phyloP scores from a whole-genome alignment of 2,888 invertebrate species.

The Cremastinae sp. region DNA sequence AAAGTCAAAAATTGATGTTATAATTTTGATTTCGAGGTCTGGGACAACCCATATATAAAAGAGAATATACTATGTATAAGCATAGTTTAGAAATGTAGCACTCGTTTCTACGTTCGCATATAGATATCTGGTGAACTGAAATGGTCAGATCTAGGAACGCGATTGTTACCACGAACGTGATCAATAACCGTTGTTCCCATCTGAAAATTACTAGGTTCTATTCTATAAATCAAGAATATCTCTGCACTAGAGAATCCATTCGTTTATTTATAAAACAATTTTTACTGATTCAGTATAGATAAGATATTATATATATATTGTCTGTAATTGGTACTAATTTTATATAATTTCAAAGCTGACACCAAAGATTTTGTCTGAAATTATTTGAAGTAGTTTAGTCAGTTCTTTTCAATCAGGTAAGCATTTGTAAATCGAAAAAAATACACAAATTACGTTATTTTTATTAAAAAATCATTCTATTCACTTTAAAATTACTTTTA shows the following conservation, averaged over 20 bases:
- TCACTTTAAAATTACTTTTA: too few relatives aligned
- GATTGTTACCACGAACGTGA: conserved; percentile 55
- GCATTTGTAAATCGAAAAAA: too few relatives aligned
- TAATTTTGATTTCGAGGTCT: neutral
- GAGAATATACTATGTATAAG: neutral
- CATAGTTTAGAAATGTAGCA: conserved; percentile 2
- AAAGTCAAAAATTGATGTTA: neutral
- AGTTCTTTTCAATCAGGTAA: too few relatives aligned
- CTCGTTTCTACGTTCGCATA: conserved; percentile 3
- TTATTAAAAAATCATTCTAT: too few relatives aligned
- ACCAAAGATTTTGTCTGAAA: too few relatives aligned
- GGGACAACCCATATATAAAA: neutral
- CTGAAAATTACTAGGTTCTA: conserved; percentile 39
- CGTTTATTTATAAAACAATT: conserved; percentile 8
- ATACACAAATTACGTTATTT: too few relatives aligned
- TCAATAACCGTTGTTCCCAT: conserved; percentile 50
- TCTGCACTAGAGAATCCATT: neutral
- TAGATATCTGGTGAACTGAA: conserved; percentile 34
- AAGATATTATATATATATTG: neutral
- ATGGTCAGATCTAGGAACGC: conserved; percentile 49
- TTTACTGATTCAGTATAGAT: neutral
- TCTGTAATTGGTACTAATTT: conserved; percentile 1
- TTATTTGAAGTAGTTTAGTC: too few relatives aligned
- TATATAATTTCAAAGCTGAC: too few relatives aligned
- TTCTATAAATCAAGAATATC: neutral